These are phyloP conservation scores for Nomada fucata DNA, from an alignment of 2,888 invertebrate species.

Conservation along the genomic window DNA sequence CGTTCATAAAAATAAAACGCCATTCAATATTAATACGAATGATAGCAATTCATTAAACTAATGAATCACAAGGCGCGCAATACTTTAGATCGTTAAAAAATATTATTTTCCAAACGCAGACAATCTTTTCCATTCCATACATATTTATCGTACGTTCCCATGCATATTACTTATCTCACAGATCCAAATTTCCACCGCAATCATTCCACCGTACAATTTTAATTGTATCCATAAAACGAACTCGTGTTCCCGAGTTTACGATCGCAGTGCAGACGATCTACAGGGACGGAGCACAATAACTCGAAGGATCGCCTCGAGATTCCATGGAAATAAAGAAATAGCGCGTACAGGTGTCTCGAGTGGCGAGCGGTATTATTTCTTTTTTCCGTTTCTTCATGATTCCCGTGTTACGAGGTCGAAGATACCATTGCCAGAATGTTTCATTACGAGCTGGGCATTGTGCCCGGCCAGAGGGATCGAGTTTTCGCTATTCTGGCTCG, in stretches of 20 bases:
- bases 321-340: neutral
- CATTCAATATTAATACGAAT: too few relatives aligned
- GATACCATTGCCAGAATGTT: conserved; percentile 51
- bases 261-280: neutral
- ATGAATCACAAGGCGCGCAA: too few relatives aligned
- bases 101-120: too few relatives aligned
- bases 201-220: neutral
- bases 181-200: too few relatives aligned
- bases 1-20: too few relatives aligned
- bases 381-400: neutral
- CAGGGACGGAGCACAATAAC: neutral
- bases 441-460: conserved; percentile 51
- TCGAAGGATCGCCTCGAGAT: neutral
- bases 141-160: too few relatives aligned
- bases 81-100: too few relatives aligned
- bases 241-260: neutral
- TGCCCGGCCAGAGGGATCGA: conserved; percentile 49
- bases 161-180: too few relatives aligned
- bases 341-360: neutral
- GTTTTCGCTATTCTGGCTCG: conserved; percentile 54
- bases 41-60: too few relatives aligned
- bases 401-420: conserved; percentile 16
- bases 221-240: neutral
- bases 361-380: conserved; percentile 6
- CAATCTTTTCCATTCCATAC: too few relatives aligned